Base-by-base conservation (phyloP, 2,888 invertebrate genomes). In the Aphodius granarius region DNA sequence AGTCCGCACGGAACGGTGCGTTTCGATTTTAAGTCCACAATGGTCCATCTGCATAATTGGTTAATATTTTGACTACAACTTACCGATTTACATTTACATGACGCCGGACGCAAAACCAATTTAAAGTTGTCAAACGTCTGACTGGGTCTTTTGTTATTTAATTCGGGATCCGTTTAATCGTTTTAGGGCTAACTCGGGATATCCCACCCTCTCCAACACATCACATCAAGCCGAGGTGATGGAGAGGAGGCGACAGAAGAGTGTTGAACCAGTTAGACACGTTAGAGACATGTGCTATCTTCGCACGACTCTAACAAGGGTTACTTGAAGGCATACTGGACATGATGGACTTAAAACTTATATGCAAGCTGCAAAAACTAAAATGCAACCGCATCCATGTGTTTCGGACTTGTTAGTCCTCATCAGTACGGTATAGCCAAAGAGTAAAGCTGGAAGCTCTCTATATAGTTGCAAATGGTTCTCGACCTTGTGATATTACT, bases 71-170 rank as follows among this genome's bases (percentile, higher is more conserved):
- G 86, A 86, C 85, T 85, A 85, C 85, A 85, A 86, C 86, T 86
- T 83, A 83, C 83, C 83, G 83, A 87, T 87, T 87, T 87, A 85
- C 87, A 87, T 87, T 86, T 87, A 87, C 87, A 87, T 87, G 84
- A 85, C 85, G 86, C 85, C 85, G 85, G 84, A 83, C 84, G 85
- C 43, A 83, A 87, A 87, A 86, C 85, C 87, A 87, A 87, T 87
- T 87, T 87, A 86, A 86, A 87, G 84, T 87, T 87, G 87, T 87
- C 87, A 87, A 86, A 84, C 86, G 87, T 86, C 85, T 86, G 86
- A 86, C 84, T 84, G 86, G 82, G 82, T 85, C 87, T 86, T 86
- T 87, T 87, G 87, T 87, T 85, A 84, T 85, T 85, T 86, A 86
- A 86, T 86, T 86, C 82, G 83, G 84, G 84, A 79, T 85, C 84